A percentile compares a stretch with the other conserved stretches of the same genome.
Conservation (phyloP, 2,888 invertebrate genomes). For the Drosophila formosana region DNA sequence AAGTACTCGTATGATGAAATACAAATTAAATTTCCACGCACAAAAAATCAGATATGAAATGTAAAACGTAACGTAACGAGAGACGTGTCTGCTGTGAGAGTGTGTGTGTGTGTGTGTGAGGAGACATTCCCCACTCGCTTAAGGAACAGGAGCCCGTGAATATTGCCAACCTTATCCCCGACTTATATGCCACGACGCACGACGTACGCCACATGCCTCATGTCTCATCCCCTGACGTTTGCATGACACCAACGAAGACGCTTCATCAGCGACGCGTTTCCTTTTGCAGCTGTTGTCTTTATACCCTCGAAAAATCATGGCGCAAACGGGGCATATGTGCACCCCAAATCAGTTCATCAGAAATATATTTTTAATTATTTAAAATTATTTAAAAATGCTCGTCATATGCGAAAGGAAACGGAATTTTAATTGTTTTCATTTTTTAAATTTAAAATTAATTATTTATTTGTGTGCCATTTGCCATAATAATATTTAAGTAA, state of each 20-base stretch:
- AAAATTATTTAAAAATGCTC: background rate
- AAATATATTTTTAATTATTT: no score
- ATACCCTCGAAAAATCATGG: constrained; percentile 18
- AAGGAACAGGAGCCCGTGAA: constrained; percentile 12
- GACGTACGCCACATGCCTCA: background rate
- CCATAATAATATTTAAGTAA: background rate
- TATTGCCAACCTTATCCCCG: constrained; percentile 14
- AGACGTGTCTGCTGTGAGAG: constrained; percentile 1
- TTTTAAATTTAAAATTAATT: no score
- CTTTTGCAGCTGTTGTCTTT: constrained; percentile 45
- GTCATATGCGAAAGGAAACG: no score
- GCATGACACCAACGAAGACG: constrained; percentile 38
- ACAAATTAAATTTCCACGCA: constrained; percentile 77
- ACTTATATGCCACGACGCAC: background rate
- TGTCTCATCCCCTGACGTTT: constrained; percentile 16
- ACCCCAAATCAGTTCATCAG: no score
- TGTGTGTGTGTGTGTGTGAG: background rate
- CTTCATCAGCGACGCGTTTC: constrained; percentile 52
- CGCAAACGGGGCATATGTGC: background rate
- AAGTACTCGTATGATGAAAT: constrained; percentile 71
- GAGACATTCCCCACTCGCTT: background rate
- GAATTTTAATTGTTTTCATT: no score
- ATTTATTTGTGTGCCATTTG: no score
- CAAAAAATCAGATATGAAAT: constrained; percentile 78
- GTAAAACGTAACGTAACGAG: constrained; percentile 67